A percentile compares a stretch with the other conserved stretches of the same genome.
Conservation (phyloP, 2,797 vertebrate genomes). For the Mus minutoides region DNA sequence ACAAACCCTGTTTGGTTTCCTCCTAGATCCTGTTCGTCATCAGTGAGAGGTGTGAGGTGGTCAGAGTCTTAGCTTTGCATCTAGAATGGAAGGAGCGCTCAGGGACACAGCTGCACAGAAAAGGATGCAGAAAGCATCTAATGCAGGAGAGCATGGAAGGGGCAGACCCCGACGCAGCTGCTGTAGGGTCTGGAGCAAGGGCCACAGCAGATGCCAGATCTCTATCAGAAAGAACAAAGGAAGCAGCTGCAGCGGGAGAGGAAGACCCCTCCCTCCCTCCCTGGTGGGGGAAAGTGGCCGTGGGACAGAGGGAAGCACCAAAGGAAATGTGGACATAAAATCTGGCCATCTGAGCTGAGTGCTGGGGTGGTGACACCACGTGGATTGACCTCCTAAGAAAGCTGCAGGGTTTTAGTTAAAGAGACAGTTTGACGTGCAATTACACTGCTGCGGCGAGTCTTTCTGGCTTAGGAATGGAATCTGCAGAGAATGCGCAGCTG, state of each 20-base stretch:
- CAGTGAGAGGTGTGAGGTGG: neutral
- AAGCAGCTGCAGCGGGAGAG: neutral
- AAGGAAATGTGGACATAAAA: neutral
- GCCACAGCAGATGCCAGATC: neutral
- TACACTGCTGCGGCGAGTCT: constrained; percentile 47
- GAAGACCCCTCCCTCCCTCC: neutral
- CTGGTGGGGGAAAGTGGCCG: neutral
- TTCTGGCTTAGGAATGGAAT: constrained; percentile 61
- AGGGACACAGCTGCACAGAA: neutral
- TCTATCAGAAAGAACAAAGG: neutral
- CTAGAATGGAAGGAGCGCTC: neutral
- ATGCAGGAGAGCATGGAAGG: neutral
- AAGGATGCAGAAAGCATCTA: neutral
- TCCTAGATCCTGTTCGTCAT: neutral
- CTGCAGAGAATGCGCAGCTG: constrained; percentile 72
- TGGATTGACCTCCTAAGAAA: constrained; percentile 31
- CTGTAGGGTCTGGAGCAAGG: neutral
- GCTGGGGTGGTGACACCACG: neutral
- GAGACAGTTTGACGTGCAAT: neutral
- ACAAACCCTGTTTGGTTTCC: constrained; percentile 1
- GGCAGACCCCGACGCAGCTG: neutral
- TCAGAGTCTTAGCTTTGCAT: neutral
- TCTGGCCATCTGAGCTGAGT: neutral
- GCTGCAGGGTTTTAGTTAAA: constrained; percentile 37
- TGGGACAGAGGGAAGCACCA: neutral